Base-by-base conservation (phyloP, 2,888 invertebrate genomes). In the Orgyia antiqua region DNA sequence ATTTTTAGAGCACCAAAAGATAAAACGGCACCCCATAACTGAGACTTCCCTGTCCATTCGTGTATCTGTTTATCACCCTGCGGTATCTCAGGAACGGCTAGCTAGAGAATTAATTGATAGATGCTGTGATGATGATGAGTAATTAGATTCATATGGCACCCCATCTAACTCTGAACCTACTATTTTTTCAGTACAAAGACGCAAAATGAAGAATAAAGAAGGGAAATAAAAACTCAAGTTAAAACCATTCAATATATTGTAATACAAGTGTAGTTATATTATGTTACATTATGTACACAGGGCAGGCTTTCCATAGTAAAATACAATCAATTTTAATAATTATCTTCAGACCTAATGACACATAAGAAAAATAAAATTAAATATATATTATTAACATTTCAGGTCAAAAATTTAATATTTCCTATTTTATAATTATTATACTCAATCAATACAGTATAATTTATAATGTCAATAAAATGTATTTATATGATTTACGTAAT, bases 241-340 rank as follows among this genome's bases (percentile, higher is more conserved):
- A 33, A 48, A 52, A 68, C 68, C 66, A 72, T 79, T 72, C 77
- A 70, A 64, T 73, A 73, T 71, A 70, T 72, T 72, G 77, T 64
- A 74, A 56, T 69, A 71, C 55, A 57, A 45, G 62, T 63, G 57
- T 61, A 69, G 65, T 67, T 79, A 77, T 66, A 61, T 73, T 68
- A 66, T 72, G 63, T 66, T 79, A 80, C 76, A 79, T 56, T 80
- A 79, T 84, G 65, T 84, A 82, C 76, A 84, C 73, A 79, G 52
- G n/a, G 62, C 45, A 52, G 50, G 45, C 49, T 50, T 15, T 50
- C 46, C 36, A 50, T 51, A 52, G 42, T 54, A 50, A 56, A 51
- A 47, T 44, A 36, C n/a, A n/a, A n/a, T n/a, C n/a, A n/a, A 38
- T 10, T 23, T 11, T 10, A 58, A 58, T 49, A 57, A 42, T 44